phyloP scores from a whole-genome alignment of 2,113 vertebrate genomes.

The Parus major region DNA sequence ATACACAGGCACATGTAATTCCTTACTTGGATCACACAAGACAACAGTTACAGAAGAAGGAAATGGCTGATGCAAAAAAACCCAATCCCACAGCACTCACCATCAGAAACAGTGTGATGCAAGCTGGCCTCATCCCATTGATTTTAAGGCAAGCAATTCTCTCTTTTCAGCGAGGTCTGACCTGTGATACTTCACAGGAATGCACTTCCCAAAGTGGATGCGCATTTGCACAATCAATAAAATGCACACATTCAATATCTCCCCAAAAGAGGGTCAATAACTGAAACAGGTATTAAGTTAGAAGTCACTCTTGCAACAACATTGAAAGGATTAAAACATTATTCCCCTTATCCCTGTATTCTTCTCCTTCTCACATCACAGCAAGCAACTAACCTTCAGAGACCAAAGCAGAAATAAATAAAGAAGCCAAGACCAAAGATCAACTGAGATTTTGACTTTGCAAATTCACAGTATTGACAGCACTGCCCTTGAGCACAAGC shows the following conservation, averaged over 20 bases:
- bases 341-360: background rate
- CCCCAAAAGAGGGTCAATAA: background rate
- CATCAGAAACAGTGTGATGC: background rate
- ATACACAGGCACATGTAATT: background rate
- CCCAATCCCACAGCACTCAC: background rate
- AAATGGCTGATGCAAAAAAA: background rate
- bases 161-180: background rate
- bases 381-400: background rate
- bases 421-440: background rate
- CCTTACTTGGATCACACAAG: rapidly evolving
- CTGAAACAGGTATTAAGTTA: background rate
- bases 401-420: background rate
- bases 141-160: background rate
- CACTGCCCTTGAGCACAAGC: background rate
- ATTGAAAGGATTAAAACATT: background rate
- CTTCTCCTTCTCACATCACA: background rate
- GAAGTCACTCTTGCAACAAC: background rate
- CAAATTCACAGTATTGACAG: background rate
- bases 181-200: background rate
- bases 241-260: background rate
- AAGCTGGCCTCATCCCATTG: background rate
- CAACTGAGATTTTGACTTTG: background rate
- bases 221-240: constrained; percentile 10
- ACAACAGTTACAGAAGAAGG: background rate
- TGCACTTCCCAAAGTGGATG: background rate